Evolutionary conservation across 2,113 vertebrate genomes (phyloP), one percentile per base, ranked within the genome.

Genomic region (Electrona antarctica): DNA sequence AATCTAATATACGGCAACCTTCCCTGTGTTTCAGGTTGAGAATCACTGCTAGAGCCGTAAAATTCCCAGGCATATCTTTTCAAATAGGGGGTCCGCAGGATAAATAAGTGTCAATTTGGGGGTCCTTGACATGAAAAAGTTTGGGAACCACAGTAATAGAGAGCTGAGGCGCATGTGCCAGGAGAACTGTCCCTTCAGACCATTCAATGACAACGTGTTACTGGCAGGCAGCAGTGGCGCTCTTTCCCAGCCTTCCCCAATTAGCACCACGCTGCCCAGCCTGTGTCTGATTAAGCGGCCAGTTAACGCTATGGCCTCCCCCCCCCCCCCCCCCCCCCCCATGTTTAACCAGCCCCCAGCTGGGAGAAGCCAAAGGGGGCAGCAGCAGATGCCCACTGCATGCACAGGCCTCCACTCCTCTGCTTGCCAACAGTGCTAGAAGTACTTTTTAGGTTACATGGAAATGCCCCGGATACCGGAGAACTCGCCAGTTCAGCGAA

Each of bases 241-340:
- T 78, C 79, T 70, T 69, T 74, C 79, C 71, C 59, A 80, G 83
- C 76, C 74, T 66, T 54, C 60, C 13, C 64, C 82, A 81, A 90
- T 90, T 88, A 89, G 80, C 78, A 72, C 76, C 87, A 87, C 15
- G 52, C 78, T 74, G 81, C 64, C 71, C 63, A 69, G 77, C 78
- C 79, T 69, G 80, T 73, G 79, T 77, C 86, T 84, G 82, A 88
- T 85, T 80, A 87, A 86, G 74, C 74, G 72, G 65, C 77, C 81
- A 67, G 80, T 88, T 83, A 87, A 83, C 74, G 82, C 59, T 60
- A 76, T 71, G 74, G 76, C 47, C 80, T 79, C 74, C 77, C 67
- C 5, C 33, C 33, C 21, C 21, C 1, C 21, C 33, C 66, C 7
- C 83, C 78, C 21, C 1, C 21, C 33, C 66, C 7, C 83, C 78